Conservation (phyloP, 1,140 invertebrate species). For the Meloidogyne chitwoodi region DNA sequence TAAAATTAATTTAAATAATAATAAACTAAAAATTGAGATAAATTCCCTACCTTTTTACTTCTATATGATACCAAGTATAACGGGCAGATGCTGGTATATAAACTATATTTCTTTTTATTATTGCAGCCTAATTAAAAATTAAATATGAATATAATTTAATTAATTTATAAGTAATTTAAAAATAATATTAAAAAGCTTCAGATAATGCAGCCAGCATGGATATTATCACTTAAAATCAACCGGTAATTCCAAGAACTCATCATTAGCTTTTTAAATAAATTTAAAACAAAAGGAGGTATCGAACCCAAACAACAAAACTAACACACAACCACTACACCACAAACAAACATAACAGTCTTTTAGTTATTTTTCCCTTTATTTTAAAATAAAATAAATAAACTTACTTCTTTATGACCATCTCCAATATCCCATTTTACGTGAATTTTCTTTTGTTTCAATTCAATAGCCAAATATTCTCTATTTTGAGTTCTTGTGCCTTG, state of each 20-base stretch:
- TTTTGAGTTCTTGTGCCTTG: conserved; percentile 49
- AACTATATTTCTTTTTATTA: conserved; percentile 49
- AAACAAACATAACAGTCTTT: background rate
- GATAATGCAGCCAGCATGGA: background rate
- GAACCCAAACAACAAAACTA: background rate
- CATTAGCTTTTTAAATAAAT: conserved; percentile 14
- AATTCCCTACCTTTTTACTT: conserved; percentile 27
- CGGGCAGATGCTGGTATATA: conserved; percentile 54
- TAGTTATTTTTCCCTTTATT: background rate
- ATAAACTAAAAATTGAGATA: background rate
- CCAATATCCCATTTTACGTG: conserved; percentile 58
- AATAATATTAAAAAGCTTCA: conserved; percentile 22
- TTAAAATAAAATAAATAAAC: background rate
- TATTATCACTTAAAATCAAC: conserved; percentile 14
- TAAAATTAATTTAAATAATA: background rate
- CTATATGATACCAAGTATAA: conserved; percentile 57
- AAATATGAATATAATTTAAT: background rate
- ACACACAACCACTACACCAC: background rate
- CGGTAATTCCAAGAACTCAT: conserved; percentile 15
- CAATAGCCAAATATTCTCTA: conserved; percentile 55
- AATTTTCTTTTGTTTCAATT: conserved; percentile 52
- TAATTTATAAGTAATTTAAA: too few relatives aligned
- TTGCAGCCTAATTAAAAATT: conserved; percentile 34
- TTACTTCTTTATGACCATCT: conserved; percentile 38
- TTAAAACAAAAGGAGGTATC: background rate